Percentiles rank a stretch among this genome's conserved stretches.
phyloP scores from a whole-genome alignment of 2,797 vertebrate genomes.

The Cirrhinus mrigala region DNA sequence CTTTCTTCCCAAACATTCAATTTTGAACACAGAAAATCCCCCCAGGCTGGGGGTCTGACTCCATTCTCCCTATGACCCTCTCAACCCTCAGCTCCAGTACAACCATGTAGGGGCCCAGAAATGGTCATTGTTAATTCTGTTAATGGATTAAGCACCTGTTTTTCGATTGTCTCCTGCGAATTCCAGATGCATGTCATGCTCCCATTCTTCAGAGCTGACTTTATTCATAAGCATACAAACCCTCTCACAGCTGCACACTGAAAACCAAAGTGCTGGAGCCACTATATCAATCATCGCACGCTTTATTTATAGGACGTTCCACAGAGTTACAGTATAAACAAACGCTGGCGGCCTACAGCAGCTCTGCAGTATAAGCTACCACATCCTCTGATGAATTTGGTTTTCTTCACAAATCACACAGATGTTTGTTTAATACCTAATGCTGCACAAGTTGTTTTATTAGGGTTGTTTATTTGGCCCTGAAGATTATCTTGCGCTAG shows the following conservation, averaged over 20 bases:
- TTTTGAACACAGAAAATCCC: not conserved
- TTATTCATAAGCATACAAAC: constrained; percentile 3
- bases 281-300: constrained; percentile 12
- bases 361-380: not conserved
- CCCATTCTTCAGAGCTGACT: not conserved
- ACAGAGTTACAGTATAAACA: constrained; percentile 17
- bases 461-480: constrained; percentile 43
- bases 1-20: not conserved
- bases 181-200: constrained; percentile 7
- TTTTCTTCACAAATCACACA: constrained; percentile 10
- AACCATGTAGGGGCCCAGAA: not conserved
- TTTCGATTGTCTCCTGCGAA: not conserved
- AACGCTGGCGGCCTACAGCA: constrained; percentile 10
- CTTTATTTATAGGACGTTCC: constrained; percentile 34
- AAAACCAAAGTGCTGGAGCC: not conserved
- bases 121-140: constrained; percentile 12
- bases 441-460: constrained; percentile 29
- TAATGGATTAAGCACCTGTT: constrained; percentile 14
- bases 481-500: constrained; percentile 8
- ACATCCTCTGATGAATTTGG: constrained; percentile 9
- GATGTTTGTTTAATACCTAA: constrained; percentile 39
- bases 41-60: constrained; percentile 3
- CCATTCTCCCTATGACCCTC: not conserved
- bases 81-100: constrained; percentile 3
- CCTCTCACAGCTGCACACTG: not conserved